Evolutionary conservation across 2,888 invertebrate species (phyloP).

Genomic region (Amphimallon solstitiale): DNA sequence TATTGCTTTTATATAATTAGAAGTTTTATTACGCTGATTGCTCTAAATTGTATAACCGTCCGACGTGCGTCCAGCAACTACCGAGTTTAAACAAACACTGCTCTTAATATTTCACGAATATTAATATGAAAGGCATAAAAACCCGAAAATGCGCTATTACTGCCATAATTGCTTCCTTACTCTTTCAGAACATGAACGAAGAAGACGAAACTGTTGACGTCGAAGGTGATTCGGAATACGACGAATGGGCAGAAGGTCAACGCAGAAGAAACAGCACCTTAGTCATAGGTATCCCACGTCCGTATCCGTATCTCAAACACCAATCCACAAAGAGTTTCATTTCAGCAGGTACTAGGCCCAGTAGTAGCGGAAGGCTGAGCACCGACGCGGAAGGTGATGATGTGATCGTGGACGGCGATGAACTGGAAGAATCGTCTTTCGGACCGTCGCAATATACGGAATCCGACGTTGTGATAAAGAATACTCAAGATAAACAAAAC

Average conservation of each 20-base stretch:
- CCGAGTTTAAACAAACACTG: too few relatives aligned
- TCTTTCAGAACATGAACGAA: slow-evolving; percentile 59
- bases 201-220: slow-evolving; percentile 78
- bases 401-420: slow-evolving; percentile 62
- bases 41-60: too few relatives aligned
- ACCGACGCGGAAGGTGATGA: slow-evolving; percentile 59
- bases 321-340: not conserved
- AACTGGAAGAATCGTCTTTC: slow-evolving; percentile 59
- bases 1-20: too few relatives aligned
- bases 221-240: slow-evolving; percentile 69
- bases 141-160: not conserved
- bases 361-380: slow-evolving; percentile 56
- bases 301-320: not conserved
- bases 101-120: too few relatives aligned
- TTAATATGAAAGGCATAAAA: too few relatives aligned
- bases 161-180: slow-evolving; percentile 7
- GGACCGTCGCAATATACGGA: slow-evolving; percentile 62
- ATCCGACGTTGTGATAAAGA: slow-evolving; percentile 58
- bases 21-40: too few relatives aligned
- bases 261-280: slow-evolving; percentile 55
- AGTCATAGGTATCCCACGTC: slow-evolving; percentile 45
- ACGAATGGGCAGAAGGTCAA: slow-evolving; percentile 67
- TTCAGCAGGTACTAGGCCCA: slow-evolving; percentile 48
- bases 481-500: slow-evolving; percentile 47
- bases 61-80: too few relatives aligned